Conservation (phyloP, 30 jellyfish, hydroid and myxozoan species). For the Aurelia aurita complex sp. Pacific region DNA sequence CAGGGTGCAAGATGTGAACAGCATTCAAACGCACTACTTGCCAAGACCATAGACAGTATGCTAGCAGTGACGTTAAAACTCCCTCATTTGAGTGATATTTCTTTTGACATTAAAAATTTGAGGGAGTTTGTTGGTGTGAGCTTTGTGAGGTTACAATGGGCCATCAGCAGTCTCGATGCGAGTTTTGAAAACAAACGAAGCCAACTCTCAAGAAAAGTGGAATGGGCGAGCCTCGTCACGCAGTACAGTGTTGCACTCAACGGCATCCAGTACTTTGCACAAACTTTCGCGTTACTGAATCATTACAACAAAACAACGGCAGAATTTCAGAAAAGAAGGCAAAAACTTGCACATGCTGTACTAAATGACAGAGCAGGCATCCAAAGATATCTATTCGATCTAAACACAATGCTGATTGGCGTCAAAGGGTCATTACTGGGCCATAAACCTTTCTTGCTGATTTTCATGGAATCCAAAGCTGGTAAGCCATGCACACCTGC, state of each 20-base stretch:
- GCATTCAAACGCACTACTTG: background rate
- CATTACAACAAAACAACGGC: background rate
- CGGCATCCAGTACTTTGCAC: constrained; percentile 5
- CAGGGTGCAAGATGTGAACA: constrained; percentile 6
- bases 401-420: constrained; percentile 27
- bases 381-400: constrained; percentile 10
- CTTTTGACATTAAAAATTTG: constrained; percentile 9
- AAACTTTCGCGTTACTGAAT: constrained; percentile 30
- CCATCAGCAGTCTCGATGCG: background rate
- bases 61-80: background rate
- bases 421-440: background rate
- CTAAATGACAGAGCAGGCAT: constrained; percentile 5
- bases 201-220: background rate
- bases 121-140: constrained; percentile 21
- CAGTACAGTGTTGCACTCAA: background rate
- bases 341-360: constrained; percentile 13
- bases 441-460: constrained; percentile 38
- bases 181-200: background rate
- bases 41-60: constrained; percentile 19
- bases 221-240: constrained; percentile 1
- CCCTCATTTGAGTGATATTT: constrained; percentile 21
- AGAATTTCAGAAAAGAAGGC: background rate
- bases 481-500: constrained; percentile 38
- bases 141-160: background rate
- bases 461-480: constrained; percentile 31